Percentiles rank a stretch among this genome's conserved stretches.
These are phyloP conservation scores for Hemitrygon akajei DNA, from an alignment of 2,797 vertebrate species.

Conservation along the genomic window DNA sequence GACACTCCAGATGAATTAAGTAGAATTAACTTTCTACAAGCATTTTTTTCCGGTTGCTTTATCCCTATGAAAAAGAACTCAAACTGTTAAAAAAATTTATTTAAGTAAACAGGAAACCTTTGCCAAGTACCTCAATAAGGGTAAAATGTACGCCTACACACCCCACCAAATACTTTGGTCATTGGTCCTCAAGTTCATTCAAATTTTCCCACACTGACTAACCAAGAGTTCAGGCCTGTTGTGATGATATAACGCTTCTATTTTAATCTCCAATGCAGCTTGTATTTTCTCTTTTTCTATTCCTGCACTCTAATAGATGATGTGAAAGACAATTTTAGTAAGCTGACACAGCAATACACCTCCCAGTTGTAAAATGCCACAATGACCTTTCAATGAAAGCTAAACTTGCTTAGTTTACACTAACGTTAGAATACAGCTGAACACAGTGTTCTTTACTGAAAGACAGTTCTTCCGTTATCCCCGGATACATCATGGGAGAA, in stretches of 20 bases:
- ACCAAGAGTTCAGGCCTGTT: neutral
- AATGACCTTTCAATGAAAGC: neutral
- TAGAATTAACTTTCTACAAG: neutral
- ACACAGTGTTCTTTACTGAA: neutral
- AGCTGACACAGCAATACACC: neutral
- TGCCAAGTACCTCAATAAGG: neutral
- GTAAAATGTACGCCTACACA: too few relatives aligned
- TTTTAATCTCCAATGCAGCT: neutral
- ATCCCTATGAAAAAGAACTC: too few relatives aligned
- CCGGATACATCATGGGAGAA: conserved; percentile 20
- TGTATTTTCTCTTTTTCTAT: neutral
- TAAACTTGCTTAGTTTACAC: neutral
- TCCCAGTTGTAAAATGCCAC: neutral
- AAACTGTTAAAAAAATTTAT: neutral
- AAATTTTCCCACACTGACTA: conserved; percentile 3
- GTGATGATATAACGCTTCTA: neutral
- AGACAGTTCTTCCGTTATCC: neutral
- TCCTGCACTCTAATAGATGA: neutral
- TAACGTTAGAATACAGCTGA: neutral
- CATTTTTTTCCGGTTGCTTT: neutral
- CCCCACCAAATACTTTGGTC: neutral
- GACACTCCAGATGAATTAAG: neutral
- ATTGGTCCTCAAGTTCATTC: neutral
- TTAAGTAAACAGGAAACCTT: neutral
- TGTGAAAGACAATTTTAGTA: neutral